phyloP scores from a whole-genome alignment of 1,140 invertebrate genomes.

The Heliconius eleuchia region DNA sequence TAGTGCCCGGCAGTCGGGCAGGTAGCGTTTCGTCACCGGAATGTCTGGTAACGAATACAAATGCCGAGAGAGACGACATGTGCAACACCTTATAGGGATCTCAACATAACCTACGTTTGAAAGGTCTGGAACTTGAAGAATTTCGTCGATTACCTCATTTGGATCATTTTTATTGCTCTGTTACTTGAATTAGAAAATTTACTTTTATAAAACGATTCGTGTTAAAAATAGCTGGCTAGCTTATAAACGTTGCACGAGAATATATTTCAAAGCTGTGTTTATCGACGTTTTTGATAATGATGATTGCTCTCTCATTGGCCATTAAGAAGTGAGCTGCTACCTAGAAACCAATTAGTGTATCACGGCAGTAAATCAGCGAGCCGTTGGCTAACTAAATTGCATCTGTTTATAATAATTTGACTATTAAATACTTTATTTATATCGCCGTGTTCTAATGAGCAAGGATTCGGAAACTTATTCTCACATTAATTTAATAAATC shows the following conservation, averaged over 20 bases:
- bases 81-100: constrained; percentile 50
- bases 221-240: background rate
- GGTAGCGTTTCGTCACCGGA: constrained; percentile 42
- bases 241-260: constrained; percentile 19
- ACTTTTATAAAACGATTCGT: background rate
- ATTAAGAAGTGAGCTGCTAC: constrained; percentile 10
- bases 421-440: constrained; percentile 11
- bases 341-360: constrained; percentile 15
- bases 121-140: constrained; percentile 40
- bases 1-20: constrained; percentile 29
- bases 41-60: constrained; percentile 40
- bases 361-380: constrained; percentile 4
- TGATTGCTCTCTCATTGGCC: constrained; percentile 11
- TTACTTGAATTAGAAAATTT: constrained; percentile 25
- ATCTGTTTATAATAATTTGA: constrained; percentile 5
- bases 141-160: constrained; percentile 48
- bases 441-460: background rate
- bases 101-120: constrained; percentile 38
- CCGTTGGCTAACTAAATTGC: constrained; percentile 8
- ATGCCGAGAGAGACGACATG: constrained; percentile 44
- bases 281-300: constrained; percentile 14
- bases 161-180: constrained; percentile 29
- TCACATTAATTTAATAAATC: background rate
- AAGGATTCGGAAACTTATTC: background rate
- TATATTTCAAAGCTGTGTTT: constrained; percentile 12